Base-by-base conservation (phyloP, 2,888 invertebrate genomes). In the Cerceris ruficornis region DNA sequence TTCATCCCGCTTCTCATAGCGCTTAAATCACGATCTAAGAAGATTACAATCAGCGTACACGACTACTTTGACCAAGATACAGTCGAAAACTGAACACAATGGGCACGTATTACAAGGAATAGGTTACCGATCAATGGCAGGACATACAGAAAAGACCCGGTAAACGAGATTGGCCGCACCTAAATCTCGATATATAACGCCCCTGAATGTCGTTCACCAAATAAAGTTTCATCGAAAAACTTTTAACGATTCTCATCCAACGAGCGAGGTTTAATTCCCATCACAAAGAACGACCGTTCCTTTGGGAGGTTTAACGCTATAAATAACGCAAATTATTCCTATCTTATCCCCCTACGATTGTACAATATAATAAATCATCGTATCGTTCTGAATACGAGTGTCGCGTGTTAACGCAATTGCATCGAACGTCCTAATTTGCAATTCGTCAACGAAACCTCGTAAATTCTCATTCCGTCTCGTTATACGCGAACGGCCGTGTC, bases 21-120 rank as follows among this genome's bases (percentile, higher is more conserved):
- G 76, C 76, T 75, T 81, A 77, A 85, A 86, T 87, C 87, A 85
- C 83, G 43, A 52, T 75, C 69, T 86, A 83, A 80, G 86, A 85
- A 88, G 88, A 88, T 88, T 88, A 88, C 84, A 88, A 88, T 88
- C 88, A 88, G 82, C 83, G 81, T 80, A 78, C 81, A 81, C 52
- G 80, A 71, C 72, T 75, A 75, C 77, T 81, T 80, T 55, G 71
- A 64, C 54, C 70, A 61, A 61, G 62, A 67, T 64, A 66, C 66
- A 64, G 61, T 70, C 75, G 71, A 83, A 81, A 79, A 77, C 60
- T 65, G 73, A 74, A 79, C 67, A 81, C 85, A 84, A 86, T 85
- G 70, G 83, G 50, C 49, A 17, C 62, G 76, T 64, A 66, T 81
- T 80, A 82, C 65, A 69, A 75, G 76, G 79, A 72, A 79, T 83